These are phyloP conservation scores for Echinarachnius parma DNA, from an alignment of 53 echinoderm and acorn worm genomes.

Conservation along the genomic window DNA sequence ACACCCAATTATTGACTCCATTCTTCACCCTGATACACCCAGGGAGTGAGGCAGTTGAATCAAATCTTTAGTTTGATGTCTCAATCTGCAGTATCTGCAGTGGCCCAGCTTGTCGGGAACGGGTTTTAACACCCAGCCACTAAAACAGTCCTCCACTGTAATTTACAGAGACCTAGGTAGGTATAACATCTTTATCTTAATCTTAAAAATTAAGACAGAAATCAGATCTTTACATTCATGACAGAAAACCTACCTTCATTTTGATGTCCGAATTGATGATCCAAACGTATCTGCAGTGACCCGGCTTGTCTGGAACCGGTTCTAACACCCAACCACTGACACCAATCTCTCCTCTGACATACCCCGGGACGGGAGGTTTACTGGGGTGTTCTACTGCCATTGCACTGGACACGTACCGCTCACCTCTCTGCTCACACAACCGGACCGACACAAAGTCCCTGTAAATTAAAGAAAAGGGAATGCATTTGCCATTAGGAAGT, in stretches of 20 bases:
- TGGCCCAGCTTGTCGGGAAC: conserved; percentile 34
- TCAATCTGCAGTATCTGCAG: conserved; percentile 56
- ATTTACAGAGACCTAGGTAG: conserved; percentile 27
- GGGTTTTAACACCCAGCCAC: conserved; percentile 83
- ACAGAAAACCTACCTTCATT: conserved; percentile 70
- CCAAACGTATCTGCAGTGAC: conserved; percentile 66
- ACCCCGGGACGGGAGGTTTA: conserved; percentile 57
- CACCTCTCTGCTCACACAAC: conserved; percentile 69
- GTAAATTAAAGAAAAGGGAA: neutral
- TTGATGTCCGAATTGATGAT: conserved; percentile 82
- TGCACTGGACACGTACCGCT: conserved; percentile 67
- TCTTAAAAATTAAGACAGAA: too few relatives aligned
- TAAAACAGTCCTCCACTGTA: conserved; percentile 68
- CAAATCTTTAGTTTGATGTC: too few relatives aligned
- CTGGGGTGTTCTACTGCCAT: conserved; percentile 64
- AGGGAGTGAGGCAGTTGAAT: too few relatives aligned
- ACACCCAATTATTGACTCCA: too few relatives aligned
- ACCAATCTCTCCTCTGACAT: conserved; percentile 79
- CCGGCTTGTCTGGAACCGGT: conserved; percentile 44
- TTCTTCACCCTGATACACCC: too few relatives aligned
- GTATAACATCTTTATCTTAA: too few relatives aligned
- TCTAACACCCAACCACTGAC: conserved; percentile 80
- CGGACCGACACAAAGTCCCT: conserved; percentile 80
- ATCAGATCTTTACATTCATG: neutral
- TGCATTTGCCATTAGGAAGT: too few relatives aligned